Evolutionary conservation across 1,140 invertebrate species (phyloP), one percentile per base, ranked within the genome.

Genomic region (Eueides isabella): DNA sequence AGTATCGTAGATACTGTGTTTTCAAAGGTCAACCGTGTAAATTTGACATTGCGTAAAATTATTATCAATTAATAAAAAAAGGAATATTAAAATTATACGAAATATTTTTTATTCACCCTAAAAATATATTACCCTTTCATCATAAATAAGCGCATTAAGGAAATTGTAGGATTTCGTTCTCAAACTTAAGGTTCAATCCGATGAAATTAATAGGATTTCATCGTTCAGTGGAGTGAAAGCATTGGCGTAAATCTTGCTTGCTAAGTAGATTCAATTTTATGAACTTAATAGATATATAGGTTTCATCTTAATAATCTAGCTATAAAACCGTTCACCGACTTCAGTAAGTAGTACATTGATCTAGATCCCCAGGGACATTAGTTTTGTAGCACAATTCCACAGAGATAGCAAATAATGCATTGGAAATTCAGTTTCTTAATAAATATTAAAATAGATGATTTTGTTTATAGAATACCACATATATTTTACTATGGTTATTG

Each of bases 191-290:
- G 19, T 55, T 55, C 19, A 55, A 44, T 26, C 19, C 48, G 48
- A 23, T 23, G 48, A 55, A 55, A 55, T 23, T 55, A 55, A 55
- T 55, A 55, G 48, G 48, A 55, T 55, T 55, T 55, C 19, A 26
- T 55, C 48, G 48, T 55, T 55, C 48, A 55, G 48, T 55, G 23
- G 26, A 55, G 48, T 55, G 48, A 2, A 55, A 26, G 23, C 48
- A 26, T 26, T 12, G 2, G 2, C 23, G 48, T 55, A 55, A 55
- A 55, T 55, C 23, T 55, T 55, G 6, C 19, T 23, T 55, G n/a
- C 19, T 55, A 23, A 5, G 48, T 23, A 23, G 9, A 55, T 23
- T 55, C 23, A 26, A 55, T 55, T 55, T 55, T 55, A 55, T 55
- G 2, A 55, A 19, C n/a, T n/a, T 44, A 44, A 44, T 44, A 44